A percentile compares a stretch with the other conserved stretches of the same genome.
These are phyloP conservation scores for Crossocerus cetratus DNA, from an alignment of 2,888 invertebrate genomes.

Conservation along the genomic window DNA sequence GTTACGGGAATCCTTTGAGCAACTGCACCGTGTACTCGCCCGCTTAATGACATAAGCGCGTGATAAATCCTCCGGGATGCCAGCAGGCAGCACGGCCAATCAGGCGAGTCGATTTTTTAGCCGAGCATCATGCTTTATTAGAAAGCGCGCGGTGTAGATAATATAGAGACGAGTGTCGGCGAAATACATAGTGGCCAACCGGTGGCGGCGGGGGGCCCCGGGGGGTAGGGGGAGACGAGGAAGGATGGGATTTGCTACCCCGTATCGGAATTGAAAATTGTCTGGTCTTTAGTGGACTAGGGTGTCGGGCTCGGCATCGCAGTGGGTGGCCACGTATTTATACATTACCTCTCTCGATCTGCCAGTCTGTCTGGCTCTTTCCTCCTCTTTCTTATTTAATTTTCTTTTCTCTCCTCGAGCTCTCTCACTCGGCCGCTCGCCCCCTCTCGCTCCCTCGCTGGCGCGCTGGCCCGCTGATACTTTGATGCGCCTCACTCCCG, in stretches of 20 bases:
- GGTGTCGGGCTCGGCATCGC: slow-evolving; percentile 55
- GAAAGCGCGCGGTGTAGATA: no score
- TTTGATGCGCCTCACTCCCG: neutral
- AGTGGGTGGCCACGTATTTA: slow-evolving; percentile 68
- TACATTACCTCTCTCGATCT: slow-evolving; percentile 61
- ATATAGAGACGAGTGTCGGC: no score
- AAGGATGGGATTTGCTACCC: neutral
- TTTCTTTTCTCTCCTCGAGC: slow-evolving; percentile 1
- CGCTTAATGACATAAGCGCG: no score
- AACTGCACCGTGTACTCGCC: neutral
- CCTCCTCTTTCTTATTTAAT: slow-evolving; percentile 45
- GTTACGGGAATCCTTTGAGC: neutral
- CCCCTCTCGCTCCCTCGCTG: neutral
- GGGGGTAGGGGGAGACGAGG: neutral
- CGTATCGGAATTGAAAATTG: slow-evolving; percentile 42
- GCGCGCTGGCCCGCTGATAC: slow-evolving; percentile 3
- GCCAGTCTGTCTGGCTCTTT: slow-evolving; percentile 44
- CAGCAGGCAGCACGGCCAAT: no score
- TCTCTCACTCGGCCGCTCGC: neutral
- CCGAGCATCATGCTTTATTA: no score
- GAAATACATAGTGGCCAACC: no score
- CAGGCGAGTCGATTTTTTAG: no score
- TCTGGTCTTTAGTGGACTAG: slow-evolving; percentile 42
- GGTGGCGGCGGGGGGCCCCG: no score
- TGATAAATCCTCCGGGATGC: no score